Percentiles rank a stretch among this genome's conserved stretches.
These are phyloP conservation scores for Potorous gilbertii DNA, from an alignment of 2,797 vertebrate species.

Conservation along the genomic window DNA sequence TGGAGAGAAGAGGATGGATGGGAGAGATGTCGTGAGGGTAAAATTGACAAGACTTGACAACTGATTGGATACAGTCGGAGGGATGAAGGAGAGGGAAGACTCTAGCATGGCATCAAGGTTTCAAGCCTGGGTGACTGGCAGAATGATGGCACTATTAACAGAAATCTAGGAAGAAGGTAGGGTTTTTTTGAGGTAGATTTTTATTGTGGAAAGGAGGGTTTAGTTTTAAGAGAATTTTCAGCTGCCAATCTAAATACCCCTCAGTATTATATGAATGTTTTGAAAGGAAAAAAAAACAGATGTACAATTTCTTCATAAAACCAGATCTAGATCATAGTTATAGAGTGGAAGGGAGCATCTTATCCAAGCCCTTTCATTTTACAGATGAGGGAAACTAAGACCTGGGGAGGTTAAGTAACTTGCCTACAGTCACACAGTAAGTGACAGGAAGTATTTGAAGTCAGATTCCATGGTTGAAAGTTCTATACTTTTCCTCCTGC, in stretches of 20 bases:
- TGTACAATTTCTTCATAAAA: background rate
- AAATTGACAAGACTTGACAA: background rate
- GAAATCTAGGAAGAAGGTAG: background rate
- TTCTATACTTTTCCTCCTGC: background rate
- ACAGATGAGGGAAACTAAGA: background rate
- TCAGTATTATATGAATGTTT: background rate
- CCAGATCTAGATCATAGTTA: background rate
- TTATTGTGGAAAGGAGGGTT: background rate
- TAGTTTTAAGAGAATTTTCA: background rate
- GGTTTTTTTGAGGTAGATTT: background rate
- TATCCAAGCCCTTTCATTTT: background rate
- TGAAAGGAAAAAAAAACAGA: background rate
- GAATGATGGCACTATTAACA: background rate
- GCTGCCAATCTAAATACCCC: background rate
- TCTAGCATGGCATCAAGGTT: background rate
- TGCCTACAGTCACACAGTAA: background rate
- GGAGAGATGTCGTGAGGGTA: background rate
- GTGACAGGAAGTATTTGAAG: background rate
- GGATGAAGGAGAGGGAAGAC: background rate
- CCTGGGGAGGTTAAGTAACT: background rate
- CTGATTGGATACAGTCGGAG: background rate
- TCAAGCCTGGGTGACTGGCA: background rate
- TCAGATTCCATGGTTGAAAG: background rate
- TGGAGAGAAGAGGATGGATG: background rate
- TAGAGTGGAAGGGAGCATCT: background rate